Evolutionary conservation across 2,797 vertebrate genomes (phyloP), one percentile per base, ranked within the genome.

Genomic region (Rhyacichthys aspro): DNA sequence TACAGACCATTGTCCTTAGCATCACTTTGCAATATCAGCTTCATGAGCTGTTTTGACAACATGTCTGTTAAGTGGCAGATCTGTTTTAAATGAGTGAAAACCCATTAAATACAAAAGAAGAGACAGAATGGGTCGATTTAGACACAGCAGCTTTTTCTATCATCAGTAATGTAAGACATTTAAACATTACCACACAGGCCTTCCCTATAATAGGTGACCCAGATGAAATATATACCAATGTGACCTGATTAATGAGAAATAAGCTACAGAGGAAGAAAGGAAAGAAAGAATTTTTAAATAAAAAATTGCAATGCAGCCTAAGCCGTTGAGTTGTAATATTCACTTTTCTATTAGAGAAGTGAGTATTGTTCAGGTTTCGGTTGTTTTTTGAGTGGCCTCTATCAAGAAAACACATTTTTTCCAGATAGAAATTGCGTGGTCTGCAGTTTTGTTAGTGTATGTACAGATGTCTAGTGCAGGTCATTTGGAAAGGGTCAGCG

Each of bases 91-190:
- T 11, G 11, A 16, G 16, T 18, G 49, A 11, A 38, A 52, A 52
- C 33, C 49, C 36, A 37, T 38, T 52, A 52, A 52, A 50, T 15
- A 16, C 48, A 36, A 50, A 52, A 52, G 19, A 52, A 37, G 34
- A 52, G 16, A 16, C 15, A 11, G 33, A 50, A 50, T 36, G 37
- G 48, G n/a, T 11, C 48, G 17, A 50, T 50, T 50, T 32, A 50
- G 33, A 14, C 37, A 12, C 37, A 1, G 48, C 9, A 34, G 49
- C 18, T 37, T 52, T 34, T 37, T 52, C 49, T 18, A 16, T 52
- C 49, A 5, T 52, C 33, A 19, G 34, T 52, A 52, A 52, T 36
- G 16, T 37, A 37, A 16, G 34, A 7, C 16, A 50, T 17, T 50
- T 32, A 36, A 11, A 32, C 14, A 16, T 9, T 15, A 15, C 33